phyloP scores from a whole-genome alignment of 2,113 vertebrate species.

The Trogon melanurus region DNA sequence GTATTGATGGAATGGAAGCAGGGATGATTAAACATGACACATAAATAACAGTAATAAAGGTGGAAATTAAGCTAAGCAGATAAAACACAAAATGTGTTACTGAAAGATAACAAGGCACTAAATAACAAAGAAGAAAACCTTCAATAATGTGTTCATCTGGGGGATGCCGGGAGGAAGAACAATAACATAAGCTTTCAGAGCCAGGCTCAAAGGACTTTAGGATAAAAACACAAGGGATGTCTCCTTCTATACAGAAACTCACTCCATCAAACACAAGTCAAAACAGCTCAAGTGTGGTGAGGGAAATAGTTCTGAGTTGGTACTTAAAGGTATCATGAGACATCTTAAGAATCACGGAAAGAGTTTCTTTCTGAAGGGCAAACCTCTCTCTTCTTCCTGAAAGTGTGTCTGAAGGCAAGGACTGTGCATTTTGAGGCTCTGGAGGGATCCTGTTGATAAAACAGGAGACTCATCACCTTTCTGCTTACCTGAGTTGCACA shows the following conservation, averaged over 20 bases:
- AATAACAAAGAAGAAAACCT: background rate
- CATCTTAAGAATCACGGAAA: background rate
- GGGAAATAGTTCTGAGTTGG: background rate
- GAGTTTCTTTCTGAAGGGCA: background rate
- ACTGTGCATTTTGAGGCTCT: background rate
- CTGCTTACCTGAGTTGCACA: background rate
- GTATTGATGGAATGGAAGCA: background rate
- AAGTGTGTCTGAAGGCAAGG: background rate
- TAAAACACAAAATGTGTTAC: background rate
- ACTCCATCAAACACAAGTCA: background rate
- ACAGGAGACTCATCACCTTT: background rate
- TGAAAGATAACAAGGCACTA: background rate
- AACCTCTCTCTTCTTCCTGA: background rate
- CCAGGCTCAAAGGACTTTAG: background rate
- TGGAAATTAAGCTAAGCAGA: background rate
- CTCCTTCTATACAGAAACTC: background rate
- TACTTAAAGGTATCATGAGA: background rate
- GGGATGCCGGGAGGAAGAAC: background rate
- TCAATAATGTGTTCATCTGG: background rate
- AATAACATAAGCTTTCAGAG: background rate
- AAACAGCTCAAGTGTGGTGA: background rate
- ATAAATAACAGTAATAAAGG: background rate
- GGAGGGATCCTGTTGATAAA: background rate
- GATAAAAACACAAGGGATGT: background rate
- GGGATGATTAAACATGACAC: conserved; percentile 5